Evolutionary conservation across 2,113 vertebrate species (phyloP).

Genomic region (Rhizomys pruinosus): DNA sequence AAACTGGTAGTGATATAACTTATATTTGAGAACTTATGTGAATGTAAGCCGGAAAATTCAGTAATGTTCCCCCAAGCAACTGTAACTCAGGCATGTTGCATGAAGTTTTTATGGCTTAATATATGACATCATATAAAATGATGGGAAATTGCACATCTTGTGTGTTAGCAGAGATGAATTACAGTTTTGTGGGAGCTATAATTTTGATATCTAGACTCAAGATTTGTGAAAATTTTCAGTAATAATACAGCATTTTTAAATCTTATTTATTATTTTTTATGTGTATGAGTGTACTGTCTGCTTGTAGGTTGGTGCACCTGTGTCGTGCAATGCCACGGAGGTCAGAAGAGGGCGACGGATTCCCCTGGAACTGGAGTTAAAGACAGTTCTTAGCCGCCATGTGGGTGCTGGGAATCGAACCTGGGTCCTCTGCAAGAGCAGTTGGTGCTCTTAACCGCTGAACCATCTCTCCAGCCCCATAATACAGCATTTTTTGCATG

Average conservation of each 20-base stretch:
- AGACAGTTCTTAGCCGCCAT: no score
- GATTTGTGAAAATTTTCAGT: rapidly evolving
- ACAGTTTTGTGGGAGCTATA: neutral
- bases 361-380: no score
- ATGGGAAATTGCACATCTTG: conserved; percentile 6
- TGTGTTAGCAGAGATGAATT: conserved; percentile 16
- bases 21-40: conserved; percentile 66
- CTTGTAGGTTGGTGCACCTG: no score
- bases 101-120: conserved; percentile 76
- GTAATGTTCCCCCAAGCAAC: conserved; percentile 63
- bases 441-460: no score
- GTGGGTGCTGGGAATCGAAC: no score
- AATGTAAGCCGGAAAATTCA: conserved; percentile 67
- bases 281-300: no score
- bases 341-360: no score
- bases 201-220: conserved; percentile 51
- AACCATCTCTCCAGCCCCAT: no score
- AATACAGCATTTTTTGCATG: conserved; percentile 14
- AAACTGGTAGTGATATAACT: conserved; percentile 66
- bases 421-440: no score
- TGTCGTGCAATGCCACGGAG: no score
- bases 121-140: conserved; percentile 16
- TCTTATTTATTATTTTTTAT: no score
- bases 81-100: conserved; percentile 69
- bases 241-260: neutral